Conservation (phyloP, 1,140 invertebrate genomes). For the Artemia franciscana region DNA sequence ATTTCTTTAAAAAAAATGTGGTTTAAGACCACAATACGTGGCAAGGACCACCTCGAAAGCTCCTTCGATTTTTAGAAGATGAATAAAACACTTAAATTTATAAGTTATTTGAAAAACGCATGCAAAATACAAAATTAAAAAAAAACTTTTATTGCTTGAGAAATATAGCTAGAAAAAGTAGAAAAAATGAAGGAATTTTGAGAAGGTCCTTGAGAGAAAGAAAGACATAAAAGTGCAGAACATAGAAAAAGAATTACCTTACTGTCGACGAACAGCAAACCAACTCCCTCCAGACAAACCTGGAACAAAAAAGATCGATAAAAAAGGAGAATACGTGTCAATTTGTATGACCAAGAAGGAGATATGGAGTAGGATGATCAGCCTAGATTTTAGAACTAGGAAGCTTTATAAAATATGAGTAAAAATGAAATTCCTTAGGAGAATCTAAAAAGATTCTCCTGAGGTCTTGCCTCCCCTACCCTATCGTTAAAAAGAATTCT, state of each 20-base stretch:
- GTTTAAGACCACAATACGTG: conserved; percentile 9
- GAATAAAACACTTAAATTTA: conserved; percentile 1
- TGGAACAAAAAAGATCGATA: not conserved
- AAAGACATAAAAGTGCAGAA: conserved; percentile 6
- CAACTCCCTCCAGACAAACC: conserved; percentile 96
- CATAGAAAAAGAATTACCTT: conserved; percentile 44
- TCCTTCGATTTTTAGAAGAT: conserved; percentile 36
- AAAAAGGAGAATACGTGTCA: not conserved
- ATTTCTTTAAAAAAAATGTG: conserved; percentile 12
- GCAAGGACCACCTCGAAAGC: conserved; percentile 95
- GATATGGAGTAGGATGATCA: not conserved
- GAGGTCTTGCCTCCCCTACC: not conserved
- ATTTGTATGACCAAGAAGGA: not conserved
- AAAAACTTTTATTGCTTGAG: conserved; percentile 10
- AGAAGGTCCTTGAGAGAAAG: conserved; percentile 34
- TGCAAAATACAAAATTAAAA: conserved; percentile 8
- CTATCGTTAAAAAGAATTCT: not conserved
- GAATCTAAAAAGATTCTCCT: not conserved
- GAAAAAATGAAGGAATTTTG: conserved; percentile 30
- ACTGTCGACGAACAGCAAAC: conserved; percentile 90
- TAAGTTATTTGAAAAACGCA: not conserved
- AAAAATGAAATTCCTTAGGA: no score
- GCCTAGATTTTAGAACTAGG: not conserved
- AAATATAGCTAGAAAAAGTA: conserved; percentile 9
- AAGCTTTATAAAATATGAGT: not conserved